Base-by-base conservation (phyloP, 2,888 invertebrate species). In the Amphiduros pacificus region DNA sequence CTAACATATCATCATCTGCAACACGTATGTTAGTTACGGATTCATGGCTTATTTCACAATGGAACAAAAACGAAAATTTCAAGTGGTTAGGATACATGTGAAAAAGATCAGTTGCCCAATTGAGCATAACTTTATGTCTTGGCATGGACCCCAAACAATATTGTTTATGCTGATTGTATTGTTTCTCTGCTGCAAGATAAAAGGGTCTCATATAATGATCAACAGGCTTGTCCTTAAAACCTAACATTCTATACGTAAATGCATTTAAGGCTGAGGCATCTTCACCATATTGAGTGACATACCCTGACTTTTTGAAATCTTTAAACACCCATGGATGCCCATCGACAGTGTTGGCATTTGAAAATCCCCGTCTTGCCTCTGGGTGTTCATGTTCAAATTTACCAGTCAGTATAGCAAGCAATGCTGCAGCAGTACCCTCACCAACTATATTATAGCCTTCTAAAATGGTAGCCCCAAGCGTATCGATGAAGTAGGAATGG, bases 131-230 rank as follows among this genome's bases (percentile, higher is more conserved):
- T 24, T 71, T 82, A 77, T 92, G 92, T 49, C 89, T 85, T 0
- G 92, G 90, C 17, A 86, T 85, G 22, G 88, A 88, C 0, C 92
- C 92, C 22, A 91, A 84, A 75, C 93, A 93, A 65, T 66, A 64
- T 2, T 63, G 65, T 51, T n/a, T n/a, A 6, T 51, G 51, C 6
- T 6, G 4, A 24, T 27, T 22, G 26, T 24, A 51, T 17, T 24
- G 27, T 40, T 65, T 27, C 31, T 62, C 64, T 5, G 54, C 55
- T 28, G 28, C 31, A n/a, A 73, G 44, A 58, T 74, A 74, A 80
- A 89, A 94, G 0, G 92, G 87, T 29, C 94, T 84, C 83, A 94
- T 88, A 77, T 94, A 95, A 81, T 95, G 94, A 83, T 95, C 92
- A 0, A 94, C 93, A 0, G 96, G 96, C 71, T 89, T 89, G 2